Evolutionary conservation across 2,888 invertebrate species (phyloP).

Genomic region (Drosophila aldrichi): DNA sequence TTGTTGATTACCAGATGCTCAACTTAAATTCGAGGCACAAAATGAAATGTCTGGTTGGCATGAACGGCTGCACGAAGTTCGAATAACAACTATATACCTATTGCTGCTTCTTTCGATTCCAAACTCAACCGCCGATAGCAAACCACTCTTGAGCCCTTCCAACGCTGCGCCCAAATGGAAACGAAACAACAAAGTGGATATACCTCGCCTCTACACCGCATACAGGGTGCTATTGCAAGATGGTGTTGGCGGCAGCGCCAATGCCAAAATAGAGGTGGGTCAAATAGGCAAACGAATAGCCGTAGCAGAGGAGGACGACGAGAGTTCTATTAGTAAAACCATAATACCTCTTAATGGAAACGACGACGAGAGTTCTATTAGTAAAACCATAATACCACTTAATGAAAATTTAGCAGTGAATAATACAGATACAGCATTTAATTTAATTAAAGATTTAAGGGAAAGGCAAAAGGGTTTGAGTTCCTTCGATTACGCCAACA

Average conservation of each 20-base stretch:
- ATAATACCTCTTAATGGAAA: background rate
- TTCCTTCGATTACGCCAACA: background rate
- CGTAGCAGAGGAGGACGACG: conserved; percentile 20
- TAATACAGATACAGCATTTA: background rate
- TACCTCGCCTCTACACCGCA: conserved; percentile 50
- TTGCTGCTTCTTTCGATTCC: conserved; percentile 36
- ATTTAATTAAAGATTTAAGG: background rate
- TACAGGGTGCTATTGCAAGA: conserved; percentile 37
- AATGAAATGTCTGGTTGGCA: conserved; percentile 69
- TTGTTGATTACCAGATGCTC: conserved; percentile 27
- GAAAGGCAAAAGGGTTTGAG: background rate
- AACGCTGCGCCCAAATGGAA: conserved; percentile 5
- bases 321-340: conserved; percentile 4
- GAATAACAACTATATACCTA: conserved; percentile 26
- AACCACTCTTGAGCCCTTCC: background rate
- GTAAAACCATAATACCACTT: background rate
- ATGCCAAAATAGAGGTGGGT: conserved; percentile 3
- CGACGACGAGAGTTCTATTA: conserved; percentile 7
- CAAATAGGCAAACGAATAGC: conserved; percentile 10
- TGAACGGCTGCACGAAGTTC: conserved; percentile 27
- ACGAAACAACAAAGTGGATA: conserved; percentile 27
- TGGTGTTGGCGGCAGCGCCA: background rate
- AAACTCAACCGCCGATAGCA: conserved; percentile 1
- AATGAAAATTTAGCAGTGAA: background rate
- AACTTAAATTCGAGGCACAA: conserved; percentile 41